Conservation (phyloP, 2,113 vertebrate genomes). For the Copsychus sechellarum region DNA sequence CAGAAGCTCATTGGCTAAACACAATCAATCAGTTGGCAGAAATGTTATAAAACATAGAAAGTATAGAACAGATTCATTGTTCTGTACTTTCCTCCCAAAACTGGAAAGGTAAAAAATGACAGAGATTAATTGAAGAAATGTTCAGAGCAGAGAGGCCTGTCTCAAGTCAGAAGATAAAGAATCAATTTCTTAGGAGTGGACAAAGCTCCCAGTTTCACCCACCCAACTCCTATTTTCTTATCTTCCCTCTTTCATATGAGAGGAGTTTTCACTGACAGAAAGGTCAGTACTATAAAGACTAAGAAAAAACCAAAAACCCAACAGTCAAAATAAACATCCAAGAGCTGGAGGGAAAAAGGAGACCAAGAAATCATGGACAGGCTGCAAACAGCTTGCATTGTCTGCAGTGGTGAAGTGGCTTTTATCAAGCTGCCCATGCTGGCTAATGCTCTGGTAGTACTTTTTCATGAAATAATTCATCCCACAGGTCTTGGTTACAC, state of each 20-base stretch:
- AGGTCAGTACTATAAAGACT: neutral
- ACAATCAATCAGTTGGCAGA: neutral
- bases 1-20: neutral
- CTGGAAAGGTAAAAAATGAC: neutral
- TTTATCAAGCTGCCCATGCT: neutral
- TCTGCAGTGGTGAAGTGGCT: neutral
- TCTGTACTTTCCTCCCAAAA: neutral
- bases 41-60: neutral
- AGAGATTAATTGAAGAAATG: neutral
- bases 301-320: accelerated
- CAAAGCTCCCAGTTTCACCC: neutral
- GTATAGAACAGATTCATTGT: neutral
- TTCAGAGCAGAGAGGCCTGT: neutral
- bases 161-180: neutral
- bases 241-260: neutral
- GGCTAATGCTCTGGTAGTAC: neutral
- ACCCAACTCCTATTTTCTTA: neutral
- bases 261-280: neutral
- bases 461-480: neutral
- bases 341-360: neutral
- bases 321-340: neutral
- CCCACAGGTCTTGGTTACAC: neutral
- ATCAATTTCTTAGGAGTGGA: neutral
- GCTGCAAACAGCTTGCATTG: neutral
- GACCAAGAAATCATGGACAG: neutral